Evolutionary conservation across 2,888 invertebrate genomes (phyloP).

Genomic region (Agonum fuliginosum): DNA sequence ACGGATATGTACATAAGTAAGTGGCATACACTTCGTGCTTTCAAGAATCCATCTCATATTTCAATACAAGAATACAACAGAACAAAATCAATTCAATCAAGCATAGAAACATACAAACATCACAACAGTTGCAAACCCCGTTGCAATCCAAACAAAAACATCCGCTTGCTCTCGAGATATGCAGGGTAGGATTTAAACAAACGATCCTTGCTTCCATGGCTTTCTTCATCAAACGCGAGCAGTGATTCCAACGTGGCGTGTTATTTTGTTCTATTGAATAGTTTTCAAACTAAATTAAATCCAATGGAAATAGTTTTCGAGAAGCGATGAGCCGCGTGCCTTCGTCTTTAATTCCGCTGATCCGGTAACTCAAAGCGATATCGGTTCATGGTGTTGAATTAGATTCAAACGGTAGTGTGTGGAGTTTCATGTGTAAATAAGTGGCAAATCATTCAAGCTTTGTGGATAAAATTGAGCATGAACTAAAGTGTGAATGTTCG

Average conservation of each 20-base stretch:
- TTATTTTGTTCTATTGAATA: slow-evolving; percentile 55
- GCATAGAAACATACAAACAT: not conserved
- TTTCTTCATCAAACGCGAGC: slow-evolving; percentile 35
- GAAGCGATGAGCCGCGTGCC: slow-evolving; percentile 36
- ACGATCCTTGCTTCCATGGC: slow-evolving; percentile 10
- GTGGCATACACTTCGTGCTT: slow-evolving; percentile 9
- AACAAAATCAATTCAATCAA: slow-evolving; percentile 42
- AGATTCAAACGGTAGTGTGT: slow-evolving; percentile 3
- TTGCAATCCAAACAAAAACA: slow-evolving; percentile 27
- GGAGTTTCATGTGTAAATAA: slow-evolving; percentile 7
- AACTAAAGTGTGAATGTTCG: no score
- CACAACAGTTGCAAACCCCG: slow-evolving; percentile 6
- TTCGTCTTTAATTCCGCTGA: slow-evolving; percentile 48
- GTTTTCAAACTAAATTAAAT: slow-evolving; percentile 56
- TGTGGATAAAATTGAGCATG: no score
- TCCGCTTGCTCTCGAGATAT: slow-evolving; percentile 9
- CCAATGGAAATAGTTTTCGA: slow-evolving; percentile 53
- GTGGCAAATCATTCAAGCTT: no score
- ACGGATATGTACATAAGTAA: slow-evolving; percentile 15
- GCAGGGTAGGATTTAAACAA: slow-evolving; percentile 42
- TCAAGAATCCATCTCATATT: slow-evolving; percentile 36
- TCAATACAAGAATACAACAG: slow-evolving; percentile 21
- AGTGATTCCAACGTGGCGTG: slow-evolving; percentile 39
- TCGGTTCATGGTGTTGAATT: slow-evolving; percentile 5
- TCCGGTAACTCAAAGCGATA: slow-evolving; percentile 32